These are phyloP conservation scores for Acestrorhynchus altus DNA, from an alignment of 2,797 vertebrate genomes.

Conservation along the genomic window DNA sequence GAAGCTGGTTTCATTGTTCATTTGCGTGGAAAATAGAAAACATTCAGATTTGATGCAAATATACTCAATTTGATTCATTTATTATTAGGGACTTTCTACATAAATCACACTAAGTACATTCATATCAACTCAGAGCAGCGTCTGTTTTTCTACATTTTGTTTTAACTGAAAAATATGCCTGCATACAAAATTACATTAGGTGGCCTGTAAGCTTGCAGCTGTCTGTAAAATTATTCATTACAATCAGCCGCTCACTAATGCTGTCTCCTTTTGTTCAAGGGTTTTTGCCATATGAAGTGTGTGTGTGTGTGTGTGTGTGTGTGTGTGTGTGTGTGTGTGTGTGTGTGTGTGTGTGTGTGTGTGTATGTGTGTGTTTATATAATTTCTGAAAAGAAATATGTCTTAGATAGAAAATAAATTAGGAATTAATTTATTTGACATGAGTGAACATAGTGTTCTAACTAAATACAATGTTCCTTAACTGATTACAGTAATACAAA, in stretches of 20 bases:
- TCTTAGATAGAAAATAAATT: no score
- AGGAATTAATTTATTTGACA: no score
- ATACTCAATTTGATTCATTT: not conserved
- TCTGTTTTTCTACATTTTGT: not conserved
- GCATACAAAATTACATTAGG: not conserved
- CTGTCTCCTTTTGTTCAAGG: not conserved
- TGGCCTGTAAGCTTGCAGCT: constrained; percentile 3
- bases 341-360: no score
- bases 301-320: not conserved
- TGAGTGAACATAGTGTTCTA: no score
- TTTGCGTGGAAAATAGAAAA: constrained; percentile 2
- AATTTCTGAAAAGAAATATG: no score
- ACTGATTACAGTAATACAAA: no score
- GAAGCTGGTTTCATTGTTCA: not conserved
- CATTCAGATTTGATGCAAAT: constrained; percentile 8
- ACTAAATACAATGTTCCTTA: no score
- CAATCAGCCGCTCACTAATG: not conserved
- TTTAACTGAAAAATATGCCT: not conserved
- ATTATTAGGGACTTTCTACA: not conserved
- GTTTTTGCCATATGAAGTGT: not conserved
- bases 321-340: no score
- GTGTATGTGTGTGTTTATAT: no score
- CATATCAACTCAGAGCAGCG: not conserved
- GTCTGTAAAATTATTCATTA: constrained; percentile 1
- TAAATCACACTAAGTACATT: not conserved